phyloP scores from a whole-genome alignment of 2,888 invertebrate genomes.

The Diarsia dahlii region DNA sequence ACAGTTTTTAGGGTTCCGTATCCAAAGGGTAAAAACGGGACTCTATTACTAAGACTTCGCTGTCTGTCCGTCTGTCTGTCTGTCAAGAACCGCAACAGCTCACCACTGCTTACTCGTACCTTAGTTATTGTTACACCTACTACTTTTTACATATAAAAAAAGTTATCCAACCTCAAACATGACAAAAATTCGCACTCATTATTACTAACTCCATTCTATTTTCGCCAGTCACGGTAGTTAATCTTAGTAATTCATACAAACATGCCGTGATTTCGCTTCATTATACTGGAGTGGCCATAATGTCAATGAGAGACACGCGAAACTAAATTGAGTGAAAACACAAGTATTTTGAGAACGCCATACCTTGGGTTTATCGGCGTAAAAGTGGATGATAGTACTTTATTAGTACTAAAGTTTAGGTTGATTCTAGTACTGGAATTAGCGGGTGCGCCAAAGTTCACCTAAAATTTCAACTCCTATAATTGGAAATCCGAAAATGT shows the following conservation, averaged over 20 bases:
- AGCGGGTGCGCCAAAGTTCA: too few species aligned
- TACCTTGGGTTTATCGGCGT: not conserved
- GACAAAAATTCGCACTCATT: slow-evolving; percentile 19
- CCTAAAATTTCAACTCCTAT: too few species aligned
- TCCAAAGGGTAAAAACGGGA: too few species aligned
- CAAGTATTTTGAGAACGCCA: slow-evolving; percentile 50
- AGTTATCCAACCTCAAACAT: not conserved
- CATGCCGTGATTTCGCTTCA: slow-evolving; percentile 64
- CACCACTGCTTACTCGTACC: too few species aligned
- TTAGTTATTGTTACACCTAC: too few species aligned
- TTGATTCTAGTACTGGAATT: slow-evolving; percentile 15
- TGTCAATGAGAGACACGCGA: slow-evolving; percentile 61
- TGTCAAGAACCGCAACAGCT: too few species aligned
- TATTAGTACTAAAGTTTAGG: slow-evolving; percentile 25
- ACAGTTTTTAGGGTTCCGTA: too few species aligned
- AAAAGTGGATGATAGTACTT: slow-evolving; percentile 36
- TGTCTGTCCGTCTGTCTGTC: too few species aligned
- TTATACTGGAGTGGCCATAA: slow-evolving; percentile 50
- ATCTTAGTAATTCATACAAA: slow-evolving; percentile 54
- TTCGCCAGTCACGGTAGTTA: slow-evolving; percentile 31
- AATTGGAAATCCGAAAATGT: too few species aligned
- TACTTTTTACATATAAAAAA: not conserved
- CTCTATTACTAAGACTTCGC: too few species aligned
- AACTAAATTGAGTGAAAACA: slow-evolving; percentile 65
- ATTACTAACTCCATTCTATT: slow-evolving; percentile 16